Evolutionary conservation across 1,140 invertebrate species (phyloP), one percentile per base, ranked within the genome.

Genomic region (Andricus grossulariae): DNA sequence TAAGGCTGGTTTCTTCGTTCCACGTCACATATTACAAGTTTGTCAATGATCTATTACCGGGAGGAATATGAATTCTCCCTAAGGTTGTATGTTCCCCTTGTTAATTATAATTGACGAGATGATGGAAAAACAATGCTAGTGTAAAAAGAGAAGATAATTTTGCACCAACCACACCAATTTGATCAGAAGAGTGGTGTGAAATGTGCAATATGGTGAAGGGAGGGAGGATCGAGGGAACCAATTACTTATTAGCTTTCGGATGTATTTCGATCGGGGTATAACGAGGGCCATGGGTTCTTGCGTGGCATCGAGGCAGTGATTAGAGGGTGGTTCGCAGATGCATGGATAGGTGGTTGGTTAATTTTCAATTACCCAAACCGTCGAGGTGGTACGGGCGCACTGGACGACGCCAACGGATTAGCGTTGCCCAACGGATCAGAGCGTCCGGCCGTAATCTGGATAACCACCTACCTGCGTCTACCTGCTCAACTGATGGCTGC

Each of bases 361-460:
- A 66, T 66, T 66, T 66, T 66, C 57, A 66, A 66, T 66, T 66
- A 66, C 39, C 57, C 12, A 25, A 66, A 66, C 57, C 57, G 57
- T 66, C 25, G 13, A 66, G 39, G 57, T 66, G 25, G 57, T 25
- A 16, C 7, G 5, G 54, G 54, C 6, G 54, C n/a, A 19, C 54
- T 66, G 57, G 25, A 66, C 57, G 21, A 66, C 57, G 57, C 57
- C 25, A 66, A 39, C 39, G 57, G 57, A 66, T 66, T 66, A 66
- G 39, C 57, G 57, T 66, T 66, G 57, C 57, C 25, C 57, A 39
- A 13, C 12, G 57, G 57, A 66, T 66, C 57, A 66, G 25, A 66
- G 57, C 57, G 21, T 66, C 21, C 15, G 57, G 57, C 8, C 0
- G 0, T 66, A 32, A 66, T 39, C 57, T 32, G 39, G 25, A 66